A percentile compares a stretch with the other conserved stretches of the same genome.
phyloP scores from a whole-genome alignment of 2,797 vertebrate genomes.

The Cercopithecus petaurista region DNA sequence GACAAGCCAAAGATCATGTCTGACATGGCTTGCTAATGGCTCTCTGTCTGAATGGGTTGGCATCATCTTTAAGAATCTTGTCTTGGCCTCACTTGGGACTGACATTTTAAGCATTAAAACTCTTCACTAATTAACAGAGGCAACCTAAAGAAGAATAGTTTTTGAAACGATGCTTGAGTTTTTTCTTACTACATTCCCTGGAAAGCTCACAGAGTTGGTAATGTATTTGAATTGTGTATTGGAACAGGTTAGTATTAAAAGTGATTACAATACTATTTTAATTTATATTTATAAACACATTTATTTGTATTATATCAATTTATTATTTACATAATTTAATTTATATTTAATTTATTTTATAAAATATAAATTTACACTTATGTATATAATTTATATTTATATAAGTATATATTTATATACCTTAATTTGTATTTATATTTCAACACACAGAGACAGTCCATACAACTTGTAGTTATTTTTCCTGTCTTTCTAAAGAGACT shows the following conservation, averaged over 20 bases:
- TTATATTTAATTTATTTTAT: not conserved
- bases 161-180: not conserved
- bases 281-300: conserved; percentile 15
- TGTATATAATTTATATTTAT: not conserved
- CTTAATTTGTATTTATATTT: conserved; percentile 36
- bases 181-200: not conserved
- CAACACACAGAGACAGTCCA: not conserved
- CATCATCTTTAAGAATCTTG: not conserved
- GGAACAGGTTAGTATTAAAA: not conserved
- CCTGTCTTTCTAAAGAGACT: not conserved
- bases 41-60: not conserved
- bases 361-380: not conserved
- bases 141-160: not conserved
- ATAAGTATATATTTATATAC: not conserved
- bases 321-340: not conserved
- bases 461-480: not conserved
- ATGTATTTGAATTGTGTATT: not conserved
- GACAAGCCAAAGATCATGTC: not conserved
- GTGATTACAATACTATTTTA: not conserved
- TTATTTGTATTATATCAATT: not conserved
- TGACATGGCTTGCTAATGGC: not conserved
- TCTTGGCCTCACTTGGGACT: not conserved
- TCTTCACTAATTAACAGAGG: conserved; percentile 40
- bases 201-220: not conserved
- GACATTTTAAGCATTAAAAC: conserved; percentile 11